Base-by-base conservation (phyloP, 2,113 vertebrate species). In the Zapornia atra region DNA sequence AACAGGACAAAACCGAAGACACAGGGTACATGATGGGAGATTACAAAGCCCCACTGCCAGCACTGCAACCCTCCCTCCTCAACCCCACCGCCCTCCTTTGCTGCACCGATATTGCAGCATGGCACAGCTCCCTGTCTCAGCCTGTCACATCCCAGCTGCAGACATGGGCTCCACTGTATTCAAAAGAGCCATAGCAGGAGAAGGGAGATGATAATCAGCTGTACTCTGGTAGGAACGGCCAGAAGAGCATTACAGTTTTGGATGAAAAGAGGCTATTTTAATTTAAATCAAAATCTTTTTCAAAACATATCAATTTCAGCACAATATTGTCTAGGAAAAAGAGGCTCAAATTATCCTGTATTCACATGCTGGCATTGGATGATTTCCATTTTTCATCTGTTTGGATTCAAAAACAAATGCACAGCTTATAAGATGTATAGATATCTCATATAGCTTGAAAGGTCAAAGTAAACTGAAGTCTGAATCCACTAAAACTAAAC, bases 241-340 rank as follows among this genome's bases (percentile, higher is more conserved):
- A 94, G 66, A 87, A 95, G 90, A 57, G 48, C 84, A 82, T 65
- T 61, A 53, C 24, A 70, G 78, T 73, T 91, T 78, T 28, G 36
- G 63, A 80, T 57, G 21, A 82, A 82, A 94, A 93, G 87, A 46
- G 12, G 40, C 15, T 79, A 59, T 96, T 96, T 93, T 95, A 28
- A 80, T 94, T 91, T 75, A 87, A 91, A 96, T 85, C 6, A 85
- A 87, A 88, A 40, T 69, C 29, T 88, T 94, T 80, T 94, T 64
- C 17, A 87, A 89, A 86, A 56, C 16, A 6, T 91, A 94, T 48
- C 26, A 40, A 82, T 95, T 94, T 96, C 77, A 92, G 91, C 50
- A 72, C 21, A 76, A 71, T 68, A 91, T 95, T 91, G 56, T 71
- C 34, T 60, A 53, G 48, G 33, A 79, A 91, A 78, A 84, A 87